A percentile compares a stretch with the other conserved stretches of the same genome.
These are phyloP conservation scores for Bolborhynchus lineola DNA, from an alignment of 2,113 vertebrate genomes.

Conservation along the genomic window DNA sequence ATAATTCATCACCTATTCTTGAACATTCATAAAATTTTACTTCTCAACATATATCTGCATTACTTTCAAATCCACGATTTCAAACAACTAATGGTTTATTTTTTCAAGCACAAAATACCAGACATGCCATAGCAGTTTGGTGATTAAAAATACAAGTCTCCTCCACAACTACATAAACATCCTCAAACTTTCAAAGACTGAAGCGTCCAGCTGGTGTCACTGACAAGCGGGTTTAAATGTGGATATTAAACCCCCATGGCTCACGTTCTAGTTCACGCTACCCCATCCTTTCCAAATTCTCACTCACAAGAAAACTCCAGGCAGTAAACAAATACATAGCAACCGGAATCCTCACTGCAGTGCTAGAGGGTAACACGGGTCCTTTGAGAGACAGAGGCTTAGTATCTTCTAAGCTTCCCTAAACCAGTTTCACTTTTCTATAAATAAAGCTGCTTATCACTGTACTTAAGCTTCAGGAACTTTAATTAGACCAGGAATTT, in stretches of 20 bases:
- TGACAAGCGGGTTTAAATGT: not conserved
- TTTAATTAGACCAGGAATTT: constrained; percentile 57
- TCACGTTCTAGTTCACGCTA: not conserved
- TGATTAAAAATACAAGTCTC: not conserved
- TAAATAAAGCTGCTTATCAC: constrained; percentile 59
- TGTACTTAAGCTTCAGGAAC: constrained; percentile 38
- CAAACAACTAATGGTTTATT: not conserved
- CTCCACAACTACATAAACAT: not conserved
- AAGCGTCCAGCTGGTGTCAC: not conserved
- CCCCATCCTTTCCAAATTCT: not conserved
- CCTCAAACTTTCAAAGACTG: not conserved
- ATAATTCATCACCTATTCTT: not conserved
- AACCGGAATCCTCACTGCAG: not conserved
- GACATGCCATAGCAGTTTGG: not conserved
- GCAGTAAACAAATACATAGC: not conserved
- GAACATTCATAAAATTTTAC: not conserved
- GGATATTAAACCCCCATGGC: not conserved
- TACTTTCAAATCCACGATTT: not conserved
- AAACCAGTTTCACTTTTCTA: constrained; percentile 38
- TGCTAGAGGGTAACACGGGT: not conserved
- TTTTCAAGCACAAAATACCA: not conserved
- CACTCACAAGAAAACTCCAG: not conserved
- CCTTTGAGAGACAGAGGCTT: not conserved
- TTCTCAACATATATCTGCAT: not conserved
- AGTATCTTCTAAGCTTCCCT: not conserved